Evolutionary conservation across 2,797 vertebrate species (phyloP).

Genomic region (Phrynocephalus vlangalii): DNA sequence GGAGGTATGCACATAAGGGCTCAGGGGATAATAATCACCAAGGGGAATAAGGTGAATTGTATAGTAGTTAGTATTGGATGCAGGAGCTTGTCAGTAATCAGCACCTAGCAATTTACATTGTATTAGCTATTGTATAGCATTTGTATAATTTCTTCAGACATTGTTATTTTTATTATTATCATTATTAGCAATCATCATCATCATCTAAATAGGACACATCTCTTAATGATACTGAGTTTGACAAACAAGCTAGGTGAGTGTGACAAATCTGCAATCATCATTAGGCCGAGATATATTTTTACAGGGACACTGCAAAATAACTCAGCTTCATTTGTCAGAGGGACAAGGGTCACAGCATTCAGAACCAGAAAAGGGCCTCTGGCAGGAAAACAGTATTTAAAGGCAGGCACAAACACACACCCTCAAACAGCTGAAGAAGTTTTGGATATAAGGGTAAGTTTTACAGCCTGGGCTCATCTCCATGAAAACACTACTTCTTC

Average conservation of each 20-base stretch:
- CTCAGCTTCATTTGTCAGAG: constrained; percentile 67
- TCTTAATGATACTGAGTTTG: constrained; percentile 59
- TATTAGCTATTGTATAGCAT: constrained; percentile 41
- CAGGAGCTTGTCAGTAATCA: constrained; percentile 32
- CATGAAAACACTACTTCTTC: constrained; percentile 51
- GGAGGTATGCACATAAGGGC: neutral
- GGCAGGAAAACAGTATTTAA: constrained; percentile 29
- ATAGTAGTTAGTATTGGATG: constrained; percentile 29
- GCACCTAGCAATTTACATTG: constrained; percentile 39
- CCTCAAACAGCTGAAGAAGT: constrained; percentile 24
- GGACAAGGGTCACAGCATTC: constrained; percentile 57
- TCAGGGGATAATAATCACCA: constrained; percentile 16
- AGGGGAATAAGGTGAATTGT: constrained; percentile 7
- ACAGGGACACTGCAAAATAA: constrained; percentile 55
- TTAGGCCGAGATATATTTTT: constrained; percentile 60
- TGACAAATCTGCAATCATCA: constrained; percentile 42
- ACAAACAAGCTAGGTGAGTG: constrained; percentile 61
- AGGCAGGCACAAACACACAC: neutral
- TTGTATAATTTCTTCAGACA: constrained; percentile 59
- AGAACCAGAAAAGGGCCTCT: constrained; percentile 42
- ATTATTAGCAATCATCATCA: constrained; percentile 60
- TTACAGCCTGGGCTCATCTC: constrained; percentile 55
- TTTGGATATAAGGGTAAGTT: constrained; percentile 29
- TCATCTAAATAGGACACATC: constrained; percentile 60
- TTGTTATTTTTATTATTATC: constrained; percentile 60